These are phyloP conservation scores for Sula dactylatra DNA, from an alignment of 2,113 vertebrate genomes.

Conservation along the genomic window DNA sequence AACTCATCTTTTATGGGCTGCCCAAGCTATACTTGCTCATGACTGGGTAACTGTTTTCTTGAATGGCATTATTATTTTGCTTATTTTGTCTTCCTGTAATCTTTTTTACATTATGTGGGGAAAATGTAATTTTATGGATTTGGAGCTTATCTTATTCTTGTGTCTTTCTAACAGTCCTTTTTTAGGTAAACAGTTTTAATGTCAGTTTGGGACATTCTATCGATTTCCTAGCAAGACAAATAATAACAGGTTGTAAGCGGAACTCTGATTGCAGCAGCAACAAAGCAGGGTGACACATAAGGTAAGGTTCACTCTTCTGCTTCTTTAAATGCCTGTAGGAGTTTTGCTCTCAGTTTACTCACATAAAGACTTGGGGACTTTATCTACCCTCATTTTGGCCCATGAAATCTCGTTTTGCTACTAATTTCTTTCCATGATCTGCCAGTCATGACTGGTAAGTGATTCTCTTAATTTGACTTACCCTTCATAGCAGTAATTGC, in stretches of 20 bases:
- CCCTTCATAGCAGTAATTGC: background rate
- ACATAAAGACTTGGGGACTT: background rate
- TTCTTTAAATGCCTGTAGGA: background rate
- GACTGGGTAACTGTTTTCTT: background rate
- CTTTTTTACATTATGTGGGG: background rate
- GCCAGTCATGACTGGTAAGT: background rate
- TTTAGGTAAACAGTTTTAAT: background rate
- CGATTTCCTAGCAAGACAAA: background rate
- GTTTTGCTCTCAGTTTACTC: background rate
- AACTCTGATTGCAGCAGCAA: background rate
- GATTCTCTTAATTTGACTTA: background rate
- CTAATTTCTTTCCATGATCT: background rate
- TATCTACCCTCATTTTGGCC: background rate
- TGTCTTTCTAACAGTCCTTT: background rate
- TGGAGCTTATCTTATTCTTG: background rate
- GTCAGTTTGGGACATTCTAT: background rate
- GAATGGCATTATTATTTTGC: background rate
- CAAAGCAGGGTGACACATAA: background rate
- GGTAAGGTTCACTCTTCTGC: background rate
- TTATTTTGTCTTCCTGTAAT: background rate
- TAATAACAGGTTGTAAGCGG: background rate
- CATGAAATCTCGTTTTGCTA: background rate
- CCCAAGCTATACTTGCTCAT: background rate
- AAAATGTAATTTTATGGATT: background rate
- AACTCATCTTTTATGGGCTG: background rate